phyloP scores from a whole-genome alignment of 2,113 vertebrate species.

The Solenodon paradoxus region DNA sequence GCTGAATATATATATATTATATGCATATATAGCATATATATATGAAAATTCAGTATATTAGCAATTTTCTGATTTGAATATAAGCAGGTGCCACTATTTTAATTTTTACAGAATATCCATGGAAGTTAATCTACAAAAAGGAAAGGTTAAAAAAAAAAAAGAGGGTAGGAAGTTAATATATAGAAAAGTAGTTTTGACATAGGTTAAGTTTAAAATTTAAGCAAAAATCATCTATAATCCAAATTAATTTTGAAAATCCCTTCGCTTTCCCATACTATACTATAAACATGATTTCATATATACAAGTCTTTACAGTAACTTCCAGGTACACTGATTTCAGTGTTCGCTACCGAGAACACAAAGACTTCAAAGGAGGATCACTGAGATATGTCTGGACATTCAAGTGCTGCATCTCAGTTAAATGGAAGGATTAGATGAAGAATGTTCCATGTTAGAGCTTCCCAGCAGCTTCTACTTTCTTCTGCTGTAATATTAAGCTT shows the following conservation, averaged over 20 bases:
- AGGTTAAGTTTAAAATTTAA: neutral
- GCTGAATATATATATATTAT: too few species aligned
- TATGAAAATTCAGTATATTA: neutral
- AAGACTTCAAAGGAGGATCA: neutral
- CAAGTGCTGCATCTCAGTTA: neutral
- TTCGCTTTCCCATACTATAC: neutral
- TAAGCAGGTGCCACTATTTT: neutral
- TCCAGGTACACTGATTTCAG: neutral
- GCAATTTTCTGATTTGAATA: slow-evolving; percentile 32
- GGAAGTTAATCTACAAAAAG: neutral
- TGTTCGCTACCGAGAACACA: neutral
- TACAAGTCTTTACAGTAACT: neutral
- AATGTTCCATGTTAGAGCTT: neutral
- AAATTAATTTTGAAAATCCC: neutral
- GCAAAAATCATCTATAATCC: neutral
- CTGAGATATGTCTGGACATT: neutral
- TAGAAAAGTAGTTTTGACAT: neutral
- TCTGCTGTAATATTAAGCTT: neutral
- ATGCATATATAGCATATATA: too few species aligned
- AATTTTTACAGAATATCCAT: neutral
- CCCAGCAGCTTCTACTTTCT: neutral
- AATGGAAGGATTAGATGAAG: neutral
- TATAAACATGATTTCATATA: neutral
- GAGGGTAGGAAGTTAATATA: too few species aligned
- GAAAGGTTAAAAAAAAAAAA: neutral